These are phyloP conservation scores for Notodonta dromedarius DNA, from an alignment of 2,888 invertebrate genomes.

Conservation along the genomic window DNA sequence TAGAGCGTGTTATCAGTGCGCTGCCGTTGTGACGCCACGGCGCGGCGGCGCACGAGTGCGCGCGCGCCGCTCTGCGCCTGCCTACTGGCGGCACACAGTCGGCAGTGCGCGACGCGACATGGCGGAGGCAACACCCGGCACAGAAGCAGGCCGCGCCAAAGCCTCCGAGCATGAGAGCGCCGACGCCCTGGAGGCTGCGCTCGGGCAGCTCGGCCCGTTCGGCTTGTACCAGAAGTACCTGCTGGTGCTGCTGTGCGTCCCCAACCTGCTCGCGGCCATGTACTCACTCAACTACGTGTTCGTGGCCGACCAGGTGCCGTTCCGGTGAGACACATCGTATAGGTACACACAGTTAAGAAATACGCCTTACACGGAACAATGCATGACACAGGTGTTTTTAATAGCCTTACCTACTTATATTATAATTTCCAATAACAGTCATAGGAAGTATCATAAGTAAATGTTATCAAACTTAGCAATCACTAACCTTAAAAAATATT, in stretches of 20 bases:
- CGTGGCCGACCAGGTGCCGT: slow-evolving; percentile 81
- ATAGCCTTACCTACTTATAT: too few species aligned
- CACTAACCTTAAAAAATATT: too few species aligned
- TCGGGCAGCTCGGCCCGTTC: slow-evolving; percentile 71
- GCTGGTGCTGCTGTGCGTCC: slow-evolving; percentile 68
- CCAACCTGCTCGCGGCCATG: slow-evolving; percentile 80
- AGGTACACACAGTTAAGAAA: background rate
- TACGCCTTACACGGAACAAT: background rate
- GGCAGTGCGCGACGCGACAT: slow-evolving; percentile 19
- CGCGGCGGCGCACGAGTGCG: too few species aligned
- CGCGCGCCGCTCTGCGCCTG: too few species aligned
- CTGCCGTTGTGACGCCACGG: too few species aligned
- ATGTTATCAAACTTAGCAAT: too few species aligned
- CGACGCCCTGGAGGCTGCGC: slow-evolving; percentile 61
- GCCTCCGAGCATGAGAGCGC: slow-evolving; percentile 19
- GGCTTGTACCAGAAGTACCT: slow-evolving; percentile 71
- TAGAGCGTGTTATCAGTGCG: too few species aligned
- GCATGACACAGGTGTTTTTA: background rate
- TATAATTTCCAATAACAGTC: too few species aligned
- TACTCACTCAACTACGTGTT: slow-evolving; percentile 83
- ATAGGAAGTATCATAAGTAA: too few species aligned
- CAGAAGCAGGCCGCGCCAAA: slow-evolving; percentile 11
- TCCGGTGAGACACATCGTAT: slow-evolving; percentile 70
- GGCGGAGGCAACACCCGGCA: slow-evolving; percentile 11
- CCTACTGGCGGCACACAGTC: background rate